phyloP scores from a whole-genome alignment of 2,113 vertebrate species.

The Clarias batrachus region DNA sequence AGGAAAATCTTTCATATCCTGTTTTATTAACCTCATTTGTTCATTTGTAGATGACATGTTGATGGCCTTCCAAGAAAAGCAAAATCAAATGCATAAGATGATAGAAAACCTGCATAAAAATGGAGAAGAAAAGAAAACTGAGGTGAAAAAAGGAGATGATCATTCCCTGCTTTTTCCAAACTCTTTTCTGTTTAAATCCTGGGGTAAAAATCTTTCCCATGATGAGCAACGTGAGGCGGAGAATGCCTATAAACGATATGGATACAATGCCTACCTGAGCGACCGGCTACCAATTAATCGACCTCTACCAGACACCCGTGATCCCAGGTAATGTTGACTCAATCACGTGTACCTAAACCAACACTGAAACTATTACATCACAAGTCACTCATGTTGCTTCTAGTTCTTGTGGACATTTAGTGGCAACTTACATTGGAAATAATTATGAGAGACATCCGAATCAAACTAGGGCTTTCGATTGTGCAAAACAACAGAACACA shows the following conservation, averaged over 20 bases:
- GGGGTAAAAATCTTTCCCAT: conserved; percentile 11
- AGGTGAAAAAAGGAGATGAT: background rate
- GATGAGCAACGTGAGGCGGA: conserved; percentile 9
- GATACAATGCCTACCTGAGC: conserved; percentile 13
- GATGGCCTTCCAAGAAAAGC: background rate
- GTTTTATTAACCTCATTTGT: background rate
- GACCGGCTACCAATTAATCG: conserved; percentile 1
- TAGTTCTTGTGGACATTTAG: too few species aligned
- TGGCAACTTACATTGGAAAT: background rate
- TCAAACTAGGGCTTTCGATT: too few species aligned
- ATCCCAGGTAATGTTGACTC: background rate
- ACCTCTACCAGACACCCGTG: conserved; percentile 18
- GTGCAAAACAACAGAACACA: too few species aligned
- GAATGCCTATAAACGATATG: background rate
- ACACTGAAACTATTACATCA: background rate
- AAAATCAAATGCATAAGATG: conserved; percentile 1
- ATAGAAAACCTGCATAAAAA: background rate
- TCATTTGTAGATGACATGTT: conserved; percentile 8
- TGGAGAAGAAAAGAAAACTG: background rate
- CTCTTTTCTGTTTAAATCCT: background rate
- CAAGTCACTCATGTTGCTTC: background rate
- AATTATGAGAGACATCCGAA: background rate
- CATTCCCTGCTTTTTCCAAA: background rate
- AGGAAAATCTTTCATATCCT: background rate
- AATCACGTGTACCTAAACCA: background rate